Evolutionary conservation across 2,113 vertebrate genomes (phyloP).

Genomic region (Nannobrachium achirus): DNA sequence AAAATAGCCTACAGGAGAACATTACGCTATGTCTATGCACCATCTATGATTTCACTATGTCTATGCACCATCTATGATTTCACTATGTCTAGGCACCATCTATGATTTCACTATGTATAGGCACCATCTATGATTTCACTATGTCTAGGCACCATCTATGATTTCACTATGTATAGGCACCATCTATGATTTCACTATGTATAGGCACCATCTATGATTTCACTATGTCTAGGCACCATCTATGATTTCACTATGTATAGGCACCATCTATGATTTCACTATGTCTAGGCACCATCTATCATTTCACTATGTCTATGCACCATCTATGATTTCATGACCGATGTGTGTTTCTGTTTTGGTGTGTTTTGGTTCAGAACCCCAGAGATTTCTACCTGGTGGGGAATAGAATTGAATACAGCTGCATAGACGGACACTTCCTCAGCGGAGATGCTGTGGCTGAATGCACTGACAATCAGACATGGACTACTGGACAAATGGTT

Average conservation of each 20-base stretch:
- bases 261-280: neutral
- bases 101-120: neutral
- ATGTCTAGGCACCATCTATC: neutral
- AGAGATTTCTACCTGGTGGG: conserved; percentile 81
- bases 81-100: neutral
- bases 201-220: neutral
- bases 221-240: neutral
- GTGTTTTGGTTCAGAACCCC: conserved; percentile 63
- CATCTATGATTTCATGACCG: neutral
- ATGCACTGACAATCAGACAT: conserved; percentile 82
- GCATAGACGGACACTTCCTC: conserved; percentile 81
- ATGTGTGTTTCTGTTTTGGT: neutral
- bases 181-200: neutral
- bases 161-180: neutral
- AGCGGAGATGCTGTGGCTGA: conserved; percentile 80
- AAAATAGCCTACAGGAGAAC: neutral
- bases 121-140: neutral
- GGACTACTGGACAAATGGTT: conserved; percentile 74
- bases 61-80: neutral
- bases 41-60: neutral
- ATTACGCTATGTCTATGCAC: too few species aligned
- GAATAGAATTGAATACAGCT: conserved; percentile 84
- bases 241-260: neutral
- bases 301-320: neutral
- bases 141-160: neutral